A percentile compares a stretch with the other conserved stretches of the same genome.
Evolutionary conservation across 2,888 invertebrate genomes (phyloP).

Genomic region (Pheosia gnoma): DNA sequence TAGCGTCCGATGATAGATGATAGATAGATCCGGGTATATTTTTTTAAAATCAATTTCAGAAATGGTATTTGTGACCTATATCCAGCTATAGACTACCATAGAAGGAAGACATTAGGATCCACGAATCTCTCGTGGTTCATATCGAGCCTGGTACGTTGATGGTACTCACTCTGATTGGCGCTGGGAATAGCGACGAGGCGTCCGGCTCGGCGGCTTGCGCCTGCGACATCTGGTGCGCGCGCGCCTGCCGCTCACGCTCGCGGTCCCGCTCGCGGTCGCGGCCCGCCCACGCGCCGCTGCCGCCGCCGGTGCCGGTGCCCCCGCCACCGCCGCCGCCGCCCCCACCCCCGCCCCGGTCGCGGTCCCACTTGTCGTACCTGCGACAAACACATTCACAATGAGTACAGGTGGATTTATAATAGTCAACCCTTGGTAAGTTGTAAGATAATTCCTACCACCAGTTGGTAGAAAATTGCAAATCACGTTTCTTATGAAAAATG

Average conservation of each 20-base stretch:
- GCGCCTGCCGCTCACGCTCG: conserved; percentile 90
- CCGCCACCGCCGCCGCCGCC: conserved; percentile 58
- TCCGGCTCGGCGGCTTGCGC: conserved; percentile 85
- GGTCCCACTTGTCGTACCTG: conserved; percentile 83
- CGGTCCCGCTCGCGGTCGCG: conserved; percentile 89
- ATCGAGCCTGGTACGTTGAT: background rate
- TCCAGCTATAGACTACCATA: no score
- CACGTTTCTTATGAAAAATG: no score
- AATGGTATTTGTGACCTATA: no score
- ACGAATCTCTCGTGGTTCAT: no score
- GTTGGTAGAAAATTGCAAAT: no score
- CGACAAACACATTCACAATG: conserved; percentile 35
- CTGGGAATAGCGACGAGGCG: conserved; percentile 86
- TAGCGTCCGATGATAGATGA: no score
- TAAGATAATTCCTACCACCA: no score
- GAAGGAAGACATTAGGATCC: no score
- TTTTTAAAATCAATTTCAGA: no score
- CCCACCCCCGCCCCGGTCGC: conserved; percentile 66
- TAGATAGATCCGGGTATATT: no score
- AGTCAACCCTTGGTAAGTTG: no score
- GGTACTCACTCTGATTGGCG: conserved; percentile 86
- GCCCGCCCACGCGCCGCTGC: conserved; percentile 58
- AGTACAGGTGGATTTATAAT: background rate
- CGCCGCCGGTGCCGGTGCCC: conserved; percentile 41
- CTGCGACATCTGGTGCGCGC: conserved; percentile 89